Evolutionary conservation across 2,113 vertebrate species (phyloP).

Genomic region (Dendrocopos noguchii): DNA sequence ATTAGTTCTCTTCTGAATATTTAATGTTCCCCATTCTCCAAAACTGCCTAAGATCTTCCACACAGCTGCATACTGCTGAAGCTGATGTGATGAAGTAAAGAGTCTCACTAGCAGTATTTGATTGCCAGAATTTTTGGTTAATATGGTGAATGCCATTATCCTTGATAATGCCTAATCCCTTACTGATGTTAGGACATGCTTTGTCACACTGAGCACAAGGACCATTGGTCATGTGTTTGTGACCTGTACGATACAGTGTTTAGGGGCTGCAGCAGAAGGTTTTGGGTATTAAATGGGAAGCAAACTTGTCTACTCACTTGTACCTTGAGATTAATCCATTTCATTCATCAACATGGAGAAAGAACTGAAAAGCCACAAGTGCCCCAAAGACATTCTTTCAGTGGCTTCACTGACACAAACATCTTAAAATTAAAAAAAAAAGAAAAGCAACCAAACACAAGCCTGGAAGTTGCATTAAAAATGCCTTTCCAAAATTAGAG

Average conservation of each 20-base stretch:
- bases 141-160: not conserved
- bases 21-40: not conserved
- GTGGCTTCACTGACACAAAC: not conserved
- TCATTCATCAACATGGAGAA: not conserved
- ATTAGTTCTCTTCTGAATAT: not conserved
- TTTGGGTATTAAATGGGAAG: not conserved
- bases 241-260: not conserved
- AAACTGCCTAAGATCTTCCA: not conserved
- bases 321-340: not conserved
- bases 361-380: not conserved
- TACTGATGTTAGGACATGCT: not conserved
- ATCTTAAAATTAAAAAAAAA: not conserved
- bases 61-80: not conserved
- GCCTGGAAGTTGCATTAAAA: not conserved
- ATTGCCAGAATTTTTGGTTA: not conserved
- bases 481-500: not conserved
- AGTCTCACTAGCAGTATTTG: not conserved
- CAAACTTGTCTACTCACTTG: not conserved
- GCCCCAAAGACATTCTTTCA: not conserved
- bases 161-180: not conserved
- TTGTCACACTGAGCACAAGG: not conserved
- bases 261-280: not conserved
- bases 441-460: too few species aligned
- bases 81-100: not conserved
- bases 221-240: rapidly evolving